These are phyloP conservation scores for Saccopteryx leptura DNA, from an alignment of 2,113 vertebrate species.

Conservation along the genomic window DNA sequence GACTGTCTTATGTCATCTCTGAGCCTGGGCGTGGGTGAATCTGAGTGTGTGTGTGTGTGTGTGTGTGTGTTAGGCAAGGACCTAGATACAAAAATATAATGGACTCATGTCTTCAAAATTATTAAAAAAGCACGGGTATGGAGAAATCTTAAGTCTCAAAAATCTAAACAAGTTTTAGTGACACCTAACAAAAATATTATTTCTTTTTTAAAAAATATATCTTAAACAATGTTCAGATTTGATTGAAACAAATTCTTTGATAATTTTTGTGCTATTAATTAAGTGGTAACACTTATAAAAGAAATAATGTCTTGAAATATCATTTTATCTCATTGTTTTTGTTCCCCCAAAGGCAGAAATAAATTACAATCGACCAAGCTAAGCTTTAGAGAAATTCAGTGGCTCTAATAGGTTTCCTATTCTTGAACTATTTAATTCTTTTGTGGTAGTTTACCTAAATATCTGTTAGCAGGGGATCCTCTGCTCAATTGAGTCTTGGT, in stretches of 20 bases:
- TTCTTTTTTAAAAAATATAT: background rate
- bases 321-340: slow-evolving; percentile 6
- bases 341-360: background rate
- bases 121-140: background rate
- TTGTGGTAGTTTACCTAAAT: background rate
- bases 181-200: background rate
- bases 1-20: background rate
- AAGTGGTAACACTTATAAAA: background rate
- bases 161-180: background rate
- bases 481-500: background rate
- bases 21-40: background rate
- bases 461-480: background rate
- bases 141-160: background rate
- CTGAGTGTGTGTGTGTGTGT: background rate
- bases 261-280: background rate
- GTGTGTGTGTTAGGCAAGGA: background rate
- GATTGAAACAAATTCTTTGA: background rate
- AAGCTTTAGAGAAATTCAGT: background rate
- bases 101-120: background rate
- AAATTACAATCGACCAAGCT: background rate
- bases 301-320: background rate
- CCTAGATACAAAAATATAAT: background rate
- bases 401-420: background rate
- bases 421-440: background rate
- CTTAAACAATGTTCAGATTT: background rate